These are phyloP conservation scores for Priocnemis perturbator DNA, from an alignment of 2,888 invertebrate species.

Conservation along the genomic window DNA sequence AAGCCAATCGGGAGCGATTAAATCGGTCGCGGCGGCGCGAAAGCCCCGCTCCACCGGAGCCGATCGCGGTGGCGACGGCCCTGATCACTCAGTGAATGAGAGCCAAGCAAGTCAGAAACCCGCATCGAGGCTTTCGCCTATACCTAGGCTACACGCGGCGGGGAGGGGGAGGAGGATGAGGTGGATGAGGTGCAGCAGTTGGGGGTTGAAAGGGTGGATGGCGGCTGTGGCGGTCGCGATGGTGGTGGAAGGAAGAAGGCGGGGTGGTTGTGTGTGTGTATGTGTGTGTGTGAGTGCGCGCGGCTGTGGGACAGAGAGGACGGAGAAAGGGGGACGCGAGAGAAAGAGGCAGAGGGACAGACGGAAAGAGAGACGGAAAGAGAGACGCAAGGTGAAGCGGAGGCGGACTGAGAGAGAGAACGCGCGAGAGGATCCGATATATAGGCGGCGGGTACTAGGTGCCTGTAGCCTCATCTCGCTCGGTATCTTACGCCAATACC, in stretches of 20 bases:
- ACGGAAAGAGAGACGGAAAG: slow-evolving; percentile 46
- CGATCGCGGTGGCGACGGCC: slow-evolving; percentile 47
- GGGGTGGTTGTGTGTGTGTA: slow-evolving; percentile 46
- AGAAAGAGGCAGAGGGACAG: slow-evolving; percentile 11
- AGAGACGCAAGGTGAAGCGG: slow-evolving; percentile 60
- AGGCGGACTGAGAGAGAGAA: slow-evolving; percentile 35
- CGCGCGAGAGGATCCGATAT: slow-evolving; percentile 27
- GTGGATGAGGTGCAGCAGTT: slow-evolving; percentile 36
- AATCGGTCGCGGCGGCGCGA: slow-evolving; percentile 27
- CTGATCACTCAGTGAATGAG: slow-evolving; percentile 66
- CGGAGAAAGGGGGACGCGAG: slow-evolving; percentile 19
- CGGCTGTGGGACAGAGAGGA: slow-evolving; percentile 64
- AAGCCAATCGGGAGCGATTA: slow-evolving; percentile 32
- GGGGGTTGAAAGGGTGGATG: slow-evolving; percentile 58
- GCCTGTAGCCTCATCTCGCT: slow-evolving; percentile 61
- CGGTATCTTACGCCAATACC: slow-evolving; percentile 66
- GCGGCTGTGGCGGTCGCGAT: slow-evolving; percentile 47
- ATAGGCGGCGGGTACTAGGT: slow-evolving; percentile 51
- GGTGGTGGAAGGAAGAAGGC: slow-evolving; percentile 55
- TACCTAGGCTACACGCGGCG: slow-evolving; percentile 51
- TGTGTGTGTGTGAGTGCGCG: slow-evolving; percentile 28
- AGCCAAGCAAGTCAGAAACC: slow-evolving; percentile 64
- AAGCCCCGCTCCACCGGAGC: slow-evolving; percentile 27
- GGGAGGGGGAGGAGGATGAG: slow-evolving; percentile 29
- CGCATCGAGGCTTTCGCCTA: slow-evolving; percentile 61